Evolutionary conservation across 1,140 invertebrate genomes (phyloP).

Genomic region (Aphelenchoides fujianensis): DNA sequence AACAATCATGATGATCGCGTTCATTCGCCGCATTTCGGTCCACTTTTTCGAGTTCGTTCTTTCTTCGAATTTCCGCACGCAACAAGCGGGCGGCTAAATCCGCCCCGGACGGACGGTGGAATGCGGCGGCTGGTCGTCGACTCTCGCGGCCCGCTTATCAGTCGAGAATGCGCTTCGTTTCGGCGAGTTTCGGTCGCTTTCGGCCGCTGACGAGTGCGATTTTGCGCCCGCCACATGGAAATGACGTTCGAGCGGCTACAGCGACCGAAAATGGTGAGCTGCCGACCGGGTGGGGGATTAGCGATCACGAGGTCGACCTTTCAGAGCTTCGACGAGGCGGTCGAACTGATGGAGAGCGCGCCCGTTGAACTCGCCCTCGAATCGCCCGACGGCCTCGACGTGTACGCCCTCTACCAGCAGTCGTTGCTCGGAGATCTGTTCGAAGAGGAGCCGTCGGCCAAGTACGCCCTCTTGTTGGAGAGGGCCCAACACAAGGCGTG

Average conservation of each 20-base stretch:
- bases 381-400: not conserved
- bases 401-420: constrained; percentile 3
- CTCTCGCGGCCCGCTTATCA: not conserved
- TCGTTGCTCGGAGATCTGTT: not conserved
- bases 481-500: not conserved
- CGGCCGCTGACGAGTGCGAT: not conserved
- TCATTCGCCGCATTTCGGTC: not conserved
- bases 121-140: not conserved
- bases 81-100: not conserved
- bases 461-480: not conserved
- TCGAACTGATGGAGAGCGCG: constrained; percentile 1
- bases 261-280: not conserved
- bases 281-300: not conserved
- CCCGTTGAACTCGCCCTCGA: not conserved
- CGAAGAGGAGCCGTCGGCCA: not conserved
- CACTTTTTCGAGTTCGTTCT: not conserved
- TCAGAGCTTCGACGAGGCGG: constrained; percentile 2
- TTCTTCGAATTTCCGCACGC: not conserved
- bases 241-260: not conserved
- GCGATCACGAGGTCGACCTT: not conserved
- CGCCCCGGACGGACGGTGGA: not conserved
- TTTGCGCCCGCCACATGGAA: not conserved
- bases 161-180: not conserved
- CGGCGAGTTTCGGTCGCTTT: not conserved
- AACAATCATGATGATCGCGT: not conserved